A percentile compares a stretch with the other conserved stretches of the same genome.
phyloP scores from a whole-genome alignment of 1,140 invertebrate genomes.

The Heterodera carotae region DNA sequence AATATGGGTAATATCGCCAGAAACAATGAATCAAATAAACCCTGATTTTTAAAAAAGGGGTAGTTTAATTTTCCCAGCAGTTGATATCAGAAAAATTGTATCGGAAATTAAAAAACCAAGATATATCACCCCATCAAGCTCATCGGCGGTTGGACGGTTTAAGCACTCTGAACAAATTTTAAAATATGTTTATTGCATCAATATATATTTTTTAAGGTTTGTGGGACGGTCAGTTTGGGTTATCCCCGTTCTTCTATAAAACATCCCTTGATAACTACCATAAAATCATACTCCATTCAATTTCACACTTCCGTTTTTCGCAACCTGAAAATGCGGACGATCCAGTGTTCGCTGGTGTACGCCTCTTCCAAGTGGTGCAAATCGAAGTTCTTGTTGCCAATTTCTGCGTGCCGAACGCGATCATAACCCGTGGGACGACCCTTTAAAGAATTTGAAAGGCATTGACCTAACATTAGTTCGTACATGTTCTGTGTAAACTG shows the following conservation, averaged over 20 bases:
- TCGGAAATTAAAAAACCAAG: no score
- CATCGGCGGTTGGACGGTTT: constrained; percentile 32
- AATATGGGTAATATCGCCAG: no score
- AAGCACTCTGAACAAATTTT: constrained; percentile 20
- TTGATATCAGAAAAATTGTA: no score
- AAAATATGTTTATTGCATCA: no score
- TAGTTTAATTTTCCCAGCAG: no score
- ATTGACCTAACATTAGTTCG: constrained; percentile 67
- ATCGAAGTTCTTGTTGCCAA: constrained; percentile 94
- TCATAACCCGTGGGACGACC: constrained; percentile 86
- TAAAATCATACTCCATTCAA: neutral
- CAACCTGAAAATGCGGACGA: constrained; percentile 35
- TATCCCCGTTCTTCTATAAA: no score
- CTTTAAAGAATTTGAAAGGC: constrained; percentile 61
- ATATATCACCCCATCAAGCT: neutral
- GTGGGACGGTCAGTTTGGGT: no score
- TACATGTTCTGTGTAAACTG: constrained; percentile 69
- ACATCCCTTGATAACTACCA: no score
- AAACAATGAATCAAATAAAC: no score
- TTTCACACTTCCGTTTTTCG: neutral
- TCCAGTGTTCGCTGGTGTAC: constrained; percentile 97
- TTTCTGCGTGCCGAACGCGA: constrained; percentile 88
- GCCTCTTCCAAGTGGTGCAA: constrained; percentile 95
- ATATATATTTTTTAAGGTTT: no score
- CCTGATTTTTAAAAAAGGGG: no score